These are phyloP conservation scores for Myocastor coypus DNA, from an alignment of 2,113 vertebrate species.

Conservation along the genomic window DNA sequence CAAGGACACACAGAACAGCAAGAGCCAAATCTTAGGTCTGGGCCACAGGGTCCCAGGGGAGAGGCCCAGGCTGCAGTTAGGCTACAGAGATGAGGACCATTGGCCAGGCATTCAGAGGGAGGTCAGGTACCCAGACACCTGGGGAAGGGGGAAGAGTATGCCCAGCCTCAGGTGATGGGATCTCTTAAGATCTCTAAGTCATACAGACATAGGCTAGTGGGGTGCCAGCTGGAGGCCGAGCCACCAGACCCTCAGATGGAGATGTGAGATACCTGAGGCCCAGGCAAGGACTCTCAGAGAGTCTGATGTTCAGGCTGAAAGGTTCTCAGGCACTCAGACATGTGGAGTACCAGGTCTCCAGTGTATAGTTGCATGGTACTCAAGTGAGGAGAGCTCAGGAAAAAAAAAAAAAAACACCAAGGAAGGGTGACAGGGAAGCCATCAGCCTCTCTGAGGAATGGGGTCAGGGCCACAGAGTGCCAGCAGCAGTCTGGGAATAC, in stretches of 20 bases:
- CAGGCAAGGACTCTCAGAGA: accelerated
- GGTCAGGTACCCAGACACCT: accelerated
- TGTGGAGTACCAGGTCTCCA: not conserved
- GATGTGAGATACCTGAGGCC: accelerated
- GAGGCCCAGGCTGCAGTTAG: not conserved
- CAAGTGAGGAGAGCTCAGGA: not conserved
- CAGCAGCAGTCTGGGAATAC: not conserved
- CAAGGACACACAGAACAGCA: not conserved
- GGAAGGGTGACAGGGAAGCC: not conserved
- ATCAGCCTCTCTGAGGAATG: not conserved
- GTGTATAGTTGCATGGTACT: no score
- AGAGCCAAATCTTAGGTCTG: accelerated
- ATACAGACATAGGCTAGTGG: accelerated
- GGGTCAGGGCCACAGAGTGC: no score
- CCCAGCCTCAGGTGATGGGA: not conserved
- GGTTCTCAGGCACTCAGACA: not conserved
- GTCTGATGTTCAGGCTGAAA: accelerated
- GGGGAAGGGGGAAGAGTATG: not conserved
- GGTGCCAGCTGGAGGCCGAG: accelerated
- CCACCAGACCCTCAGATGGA: not conserved
- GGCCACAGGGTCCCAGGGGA: not conserved
- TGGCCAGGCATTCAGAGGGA: accelerated
- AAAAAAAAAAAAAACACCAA: accelerated
- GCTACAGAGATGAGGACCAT: accelerated
- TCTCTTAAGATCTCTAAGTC: not conserved